These are phyloP conservation scores for Autographa pulchrina DNA, from an alignment of 2,888 invertebrate species.

Conservation along the genomic window DNA sequence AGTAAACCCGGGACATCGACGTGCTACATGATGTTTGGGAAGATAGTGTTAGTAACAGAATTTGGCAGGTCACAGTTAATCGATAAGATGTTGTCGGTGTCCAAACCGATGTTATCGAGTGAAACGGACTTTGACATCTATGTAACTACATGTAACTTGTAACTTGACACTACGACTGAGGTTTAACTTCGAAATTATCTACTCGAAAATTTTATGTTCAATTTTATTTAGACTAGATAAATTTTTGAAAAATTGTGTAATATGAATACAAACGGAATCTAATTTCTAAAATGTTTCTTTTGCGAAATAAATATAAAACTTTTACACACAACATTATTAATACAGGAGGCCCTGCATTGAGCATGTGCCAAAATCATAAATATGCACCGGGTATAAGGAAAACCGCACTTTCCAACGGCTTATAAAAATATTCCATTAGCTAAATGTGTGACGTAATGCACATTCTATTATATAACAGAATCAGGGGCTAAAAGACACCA, in stretches of 20 bases:
- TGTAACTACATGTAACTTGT: background rate
- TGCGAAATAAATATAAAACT: no score
- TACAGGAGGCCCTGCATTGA: conserved; percentile 16
- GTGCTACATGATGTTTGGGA: conserved; percentile 5
- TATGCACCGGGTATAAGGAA: conserved; percentile 45
- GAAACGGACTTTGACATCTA: conserved; percentile 3
- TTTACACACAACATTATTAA: background rate
- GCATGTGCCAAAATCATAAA: conserved; percentile 37
- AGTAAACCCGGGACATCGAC: background rate
- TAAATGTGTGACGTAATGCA: conserved; percentile 70
- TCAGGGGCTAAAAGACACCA: conserved; percentile 71
- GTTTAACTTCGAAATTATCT: no score
- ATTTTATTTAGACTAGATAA: no score
- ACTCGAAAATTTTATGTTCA: no score
- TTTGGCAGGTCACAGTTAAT: background rate
- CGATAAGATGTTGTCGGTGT: conserved; percentile 6
- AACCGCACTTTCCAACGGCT: conserved; percentile 47
- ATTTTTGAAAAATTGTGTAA: no score
- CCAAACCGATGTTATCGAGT: background rate
- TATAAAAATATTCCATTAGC: conserved; percentile 72
- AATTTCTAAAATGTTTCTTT: no score
- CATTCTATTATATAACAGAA: conserved; percentile 71
- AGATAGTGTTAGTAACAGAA: conserved; percentile 1
- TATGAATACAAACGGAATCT: no score
- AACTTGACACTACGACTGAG: no score